Conservation (phyloP, 2,113 vertebrate genomes). For the Eudyptes chrysolophus region DNA sequence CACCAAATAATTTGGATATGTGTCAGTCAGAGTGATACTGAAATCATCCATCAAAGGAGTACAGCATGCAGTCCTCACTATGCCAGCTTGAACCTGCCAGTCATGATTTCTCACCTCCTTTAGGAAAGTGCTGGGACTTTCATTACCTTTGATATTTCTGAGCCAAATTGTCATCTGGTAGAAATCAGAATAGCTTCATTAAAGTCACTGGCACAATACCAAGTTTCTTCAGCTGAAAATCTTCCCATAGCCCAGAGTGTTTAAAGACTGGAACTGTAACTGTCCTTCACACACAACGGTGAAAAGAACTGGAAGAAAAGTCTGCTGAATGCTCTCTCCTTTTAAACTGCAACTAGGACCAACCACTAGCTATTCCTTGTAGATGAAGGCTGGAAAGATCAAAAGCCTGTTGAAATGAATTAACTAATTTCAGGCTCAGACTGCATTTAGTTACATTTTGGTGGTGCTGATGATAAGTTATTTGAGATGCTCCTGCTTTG, state of each 20-base stretch:
- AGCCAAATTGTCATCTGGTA: slow-evolving; percentile 33
- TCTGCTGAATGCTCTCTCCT: background rate
- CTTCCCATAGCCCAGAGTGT: background rate
- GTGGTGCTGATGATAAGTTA: background rate
- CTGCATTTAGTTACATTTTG: background rate
- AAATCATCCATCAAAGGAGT: background rate
- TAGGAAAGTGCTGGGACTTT: background rate
- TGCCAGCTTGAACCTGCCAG: slow-evolving; percentile 30
- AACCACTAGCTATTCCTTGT: background rate
- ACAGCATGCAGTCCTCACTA: background rate
- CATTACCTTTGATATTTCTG: background rate
- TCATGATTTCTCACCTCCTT: slow-evolving; percentile 11
- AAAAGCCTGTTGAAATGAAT: background rate
- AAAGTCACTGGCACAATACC: background rate
- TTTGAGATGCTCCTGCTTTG: background rate
- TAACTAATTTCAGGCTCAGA: background rate
- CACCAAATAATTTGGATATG: background rate
- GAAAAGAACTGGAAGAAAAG: background rate
- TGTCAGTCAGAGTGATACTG: background rate
- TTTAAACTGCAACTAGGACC: background rate
- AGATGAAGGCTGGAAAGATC: background rate
- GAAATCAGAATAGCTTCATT: slow-evolving; percentile 29
- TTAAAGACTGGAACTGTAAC: background rate
- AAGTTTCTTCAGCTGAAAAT: background rate
- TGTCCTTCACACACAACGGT: background rate